Evolutionary conservation across 2,888 invertebrate genomes (phyloP).

Genomic region (Minunthozetes semirufus): DNA sequence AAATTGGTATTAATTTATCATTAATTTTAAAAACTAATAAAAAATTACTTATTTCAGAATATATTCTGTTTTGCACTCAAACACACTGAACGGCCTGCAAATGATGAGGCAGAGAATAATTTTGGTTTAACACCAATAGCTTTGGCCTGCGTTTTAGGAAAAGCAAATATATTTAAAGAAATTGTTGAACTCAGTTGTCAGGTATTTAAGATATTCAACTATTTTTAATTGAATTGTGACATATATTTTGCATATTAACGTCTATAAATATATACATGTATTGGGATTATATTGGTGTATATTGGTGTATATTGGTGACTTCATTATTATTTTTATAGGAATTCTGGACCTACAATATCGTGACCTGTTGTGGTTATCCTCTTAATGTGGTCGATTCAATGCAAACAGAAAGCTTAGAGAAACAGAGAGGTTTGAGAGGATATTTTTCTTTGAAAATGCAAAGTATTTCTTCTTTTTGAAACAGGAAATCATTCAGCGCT

Average conservation of each 20-base stretch:
- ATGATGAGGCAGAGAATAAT: conserved; percentile 78
- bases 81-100: conserved; percentile 89
- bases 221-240: too few relatives aligned
- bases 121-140: conserved; percentile 91
- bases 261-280: too few relatives aligned
- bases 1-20: conserved; percentile 45
- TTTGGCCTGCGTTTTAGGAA: conserved; percentile 88
- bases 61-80: conserved; percentile 97
- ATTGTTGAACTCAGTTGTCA: conserved; percentile 78
- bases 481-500: conserved; percentile 96
- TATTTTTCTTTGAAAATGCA: too few relatives aligned
- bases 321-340: conserved; percentile 60
- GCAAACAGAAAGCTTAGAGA: conserved; percentile 13
- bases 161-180: conserved; percentile 92
- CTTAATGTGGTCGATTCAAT: conserved; percentile 75
- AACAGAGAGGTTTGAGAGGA: neutral
- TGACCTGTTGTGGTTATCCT: conserved; percentile 96
- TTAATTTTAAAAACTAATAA: neutral
- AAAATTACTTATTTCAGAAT: conserved; percentile 57
- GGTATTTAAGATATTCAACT: conserved; percentile 43
- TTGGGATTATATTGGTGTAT: too few relatives aligned
- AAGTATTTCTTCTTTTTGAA: too few relatives aligned
- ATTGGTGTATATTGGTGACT: too few relatives aligned
- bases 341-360: conserved; percentile 98
- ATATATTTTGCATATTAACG: too few relatives aligned